Conservation (phyloP, 2,113 vertebrate genomes). For the Poicephalus meyeri region DNA sequence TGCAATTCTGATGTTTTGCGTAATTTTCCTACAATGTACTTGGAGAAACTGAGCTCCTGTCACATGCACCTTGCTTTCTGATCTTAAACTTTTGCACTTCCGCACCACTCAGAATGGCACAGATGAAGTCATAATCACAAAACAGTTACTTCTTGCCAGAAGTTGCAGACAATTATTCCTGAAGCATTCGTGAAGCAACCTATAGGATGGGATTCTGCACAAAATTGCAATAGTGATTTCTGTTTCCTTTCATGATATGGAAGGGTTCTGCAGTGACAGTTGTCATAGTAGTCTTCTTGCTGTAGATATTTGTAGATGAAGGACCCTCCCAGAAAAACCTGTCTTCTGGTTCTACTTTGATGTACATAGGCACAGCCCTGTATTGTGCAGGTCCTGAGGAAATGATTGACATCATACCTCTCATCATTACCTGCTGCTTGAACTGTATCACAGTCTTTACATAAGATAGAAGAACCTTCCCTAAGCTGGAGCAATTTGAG, state of each 20-base stretch:
- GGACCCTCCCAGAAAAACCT: not conserved
- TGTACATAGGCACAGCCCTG: not conserved
- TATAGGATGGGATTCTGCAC: not conserved
- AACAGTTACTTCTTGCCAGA: not conserved
- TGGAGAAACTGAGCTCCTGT: not conserved
- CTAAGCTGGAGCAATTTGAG: not conserved
- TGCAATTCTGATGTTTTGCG: not conserved
- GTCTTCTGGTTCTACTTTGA: not conserved
- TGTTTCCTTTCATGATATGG: not conserved
- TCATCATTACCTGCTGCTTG: not conserved
- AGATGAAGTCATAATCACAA: not conserved
- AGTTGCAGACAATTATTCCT: not conserved
- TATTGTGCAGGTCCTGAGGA: not conserved
- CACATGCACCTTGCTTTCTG: not conserved
- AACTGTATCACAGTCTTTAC: not conserved
- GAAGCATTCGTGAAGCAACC: not conserved
- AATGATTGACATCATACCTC: not conserved
- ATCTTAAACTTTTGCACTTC: not conserved
- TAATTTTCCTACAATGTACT: not conserved
- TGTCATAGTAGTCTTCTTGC: accelerated
- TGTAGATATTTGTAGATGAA: not conserved
- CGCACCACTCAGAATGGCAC: not conserved
- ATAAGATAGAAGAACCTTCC: not conserved
- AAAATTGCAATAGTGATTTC: not conserved
- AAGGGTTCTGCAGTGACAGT: not conserved